Evolutionary conservation across 53 echinoderm and acorn worm species (phyloP), one percentile per base, ranked within the genome.

Genomic region (Patiria pectinifera): DNA sequence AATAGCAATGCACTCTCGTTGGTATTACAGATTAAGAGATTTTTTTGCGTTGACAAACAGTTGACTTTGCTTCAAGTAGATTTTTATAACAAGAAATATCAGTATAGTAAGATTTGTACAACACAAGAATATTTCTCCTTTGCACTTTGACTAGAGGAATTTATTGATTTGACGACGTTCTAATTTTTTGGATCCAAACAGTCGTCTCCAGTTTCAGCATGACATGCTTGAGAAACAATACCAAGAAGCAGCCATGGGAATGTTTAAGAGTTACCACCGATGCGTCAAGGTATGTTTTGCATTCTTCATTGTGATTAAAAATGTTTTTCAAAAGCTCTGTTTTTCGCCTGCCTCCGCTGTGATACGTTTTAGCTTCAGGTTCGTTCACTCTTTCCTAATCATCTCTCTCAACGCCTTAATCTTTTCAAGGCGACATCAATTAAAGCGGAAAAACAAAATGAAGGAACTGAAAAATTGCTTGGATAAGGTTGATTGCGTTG

Each of bases 151-250:
- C 5, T 53, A 1, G 53, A 8, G 53, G 53, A 53, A 53, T 53
- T 53, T 53, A 6, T 53, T 53, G 53, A 53, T 53, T 53, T 53
- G 53, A 53, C 5, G 53, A 53, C 6, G 53, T 53, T 53, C 53
- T 53, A 2, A 35, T 63, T 63, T 69, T 86, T 23, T 45, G 21
- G 22, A 45, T 75, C 70, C 53, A 48, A 88, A 80, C 92, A 99
- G 99, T 45, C 97, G 99, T 2, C 92, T 99, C 44, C 96, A 99
- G 83, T 84, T 85, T 72, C 99, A 99, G 89, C 97, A 97, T 92
- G 91, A 96, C 82, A 93, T 95, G 62, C 92, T 99, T 71, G 96
- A 99, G 91, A 92, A 95, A 85, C 97, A 99, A 19, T 99, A 96
- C 92, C 74, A 95, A 35, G 97, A 99, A 62, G 95, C 95, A 58